Conservation (phyloP, 2,113 vertebrate species). For the Jacana jacana region DNA sequence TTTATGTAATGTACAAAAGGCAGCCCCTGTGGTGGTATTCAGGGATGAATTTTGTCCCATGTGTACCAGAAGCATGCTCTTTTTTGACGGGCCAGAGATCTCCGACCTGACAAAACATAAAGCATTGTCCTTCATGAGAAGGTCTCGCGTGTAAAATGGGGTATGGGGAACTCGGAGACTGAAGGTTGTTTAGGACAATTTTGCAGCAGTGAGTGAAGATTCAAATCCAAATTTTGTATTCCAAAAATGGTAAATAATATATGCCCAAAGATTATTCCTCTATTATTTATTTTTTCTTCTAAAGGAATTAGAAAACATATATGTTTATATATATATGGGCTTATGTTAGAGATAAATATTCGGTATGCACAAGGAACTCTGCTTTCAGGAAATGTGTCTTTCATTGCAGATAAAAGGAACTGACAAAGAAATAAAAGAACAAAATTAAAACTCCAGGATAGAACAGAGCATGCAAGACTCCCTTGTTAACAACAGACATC, state of each 20-base stretch:
- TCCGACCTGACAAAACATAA: background rate
- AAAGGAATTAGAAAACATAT: background rate
- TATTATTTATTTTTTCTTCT: background rate
- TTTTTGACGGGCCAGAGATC: background rate
- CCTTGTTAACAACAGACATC: slow-evolving; percentile 23
- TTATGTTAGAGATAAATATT: background rate
- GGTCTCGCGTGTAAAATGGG: background rate
- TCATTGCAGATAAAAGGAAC: slow-evolving; percentile 26
- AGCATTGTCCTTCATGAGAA: background rate
- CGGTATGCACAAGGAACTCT: background rate
- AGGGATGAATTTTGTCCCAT: background rate
- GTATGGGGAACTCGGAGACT: background rate
- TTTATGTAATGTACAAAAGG: slow-evolving; percentile 4
- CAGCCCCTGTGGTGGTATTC: background rate
- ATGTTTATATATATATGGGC: fast-evolving
- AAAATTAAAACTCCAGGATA: slow-evolving; percentile 24
- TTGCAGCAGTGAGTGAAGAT: background rate
- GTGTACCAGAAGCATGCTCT: background rate
- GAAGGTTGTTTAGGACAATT: background rate
- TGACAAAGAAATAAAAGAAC: slow-evolving; percentile 40
- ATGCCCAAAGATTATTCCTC: background rate
- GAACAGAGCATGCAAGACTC: background rate
- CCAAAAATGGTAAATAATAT: background rate
- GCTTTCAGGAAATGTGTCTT: background rate
- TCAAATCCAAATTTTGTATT: background rate